Conservation (phyloP, 2,888 invertebrate genomes). For the Scaptomyza polygonia region DNA sequence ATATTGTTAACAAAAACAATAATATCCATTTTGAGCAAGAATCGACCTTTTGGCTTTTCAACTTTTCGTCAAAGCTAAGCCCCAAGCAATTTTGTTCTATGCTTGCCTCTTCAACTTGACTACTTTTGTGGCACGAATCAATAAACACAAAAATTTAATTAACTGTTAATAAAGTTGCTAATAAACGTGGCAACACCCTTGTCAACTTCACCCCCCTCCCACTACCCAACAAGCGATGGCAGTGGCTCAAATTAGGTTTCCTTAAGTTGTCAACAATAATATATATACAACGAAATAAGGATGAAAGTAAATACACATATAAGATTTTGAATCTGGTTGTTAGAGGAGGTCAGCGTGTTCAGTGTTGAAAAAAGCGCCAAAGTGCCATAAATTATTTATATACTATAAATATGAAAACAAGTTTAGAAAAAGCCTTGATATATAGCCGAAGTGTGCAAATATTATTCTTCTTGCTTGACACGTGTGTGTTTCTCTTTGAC, state of each 20-base stretch:
- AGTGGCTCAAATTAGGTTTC: conserved; percentile 73
- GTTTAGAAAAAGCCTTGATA: conserved; percentile 13
- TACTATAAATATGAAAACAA: not conserved
- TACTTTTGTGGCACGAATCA: conserved; percentile 50
- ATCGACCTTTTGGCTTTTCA: conserved; percentile 24
- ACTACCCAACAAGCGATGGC: conserved; percentile 54
- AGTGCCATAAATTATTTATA: conserved; percentile 50
- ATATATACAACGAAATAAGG: not conserved
- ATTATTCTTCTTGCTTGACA: conserved; percentile 21
- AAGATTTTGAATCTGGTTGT: conserved; percentile 13
- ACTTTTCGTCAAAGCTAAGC: conserved; percentile 59
- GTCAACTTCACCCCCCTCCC: not conserved
- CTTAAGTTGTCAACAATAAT: conserved; percentile 66
- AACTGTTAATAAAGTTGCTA: conserved; percentile 76
- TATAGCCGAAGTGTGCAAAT: conserved; percentile 15
- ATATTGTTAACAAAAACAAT: not conserved
- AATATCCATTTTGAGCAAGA: not conserved
- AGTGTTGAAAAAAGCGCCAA: conserved; percentile 32
- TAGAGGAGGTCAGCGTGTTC: conserved; percentile 4
- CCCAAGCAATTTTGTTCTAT: conserved; percentile 58
- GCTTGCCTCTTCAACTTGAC: conserved; percentile 15
- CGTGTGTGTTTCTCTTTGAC: conserved; percentile 13
- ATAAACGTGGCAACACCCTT: conserved; percentile 50
- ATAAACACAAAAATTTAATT: conserved; percentile 78
- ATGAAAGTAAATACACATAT: not conserved